Evolutionary conservation across 2,888 invertebrate genomes (phyloP), one percentile per base, ranked within the genome.

Genomic region (Spicauda simplicius): DNA sequence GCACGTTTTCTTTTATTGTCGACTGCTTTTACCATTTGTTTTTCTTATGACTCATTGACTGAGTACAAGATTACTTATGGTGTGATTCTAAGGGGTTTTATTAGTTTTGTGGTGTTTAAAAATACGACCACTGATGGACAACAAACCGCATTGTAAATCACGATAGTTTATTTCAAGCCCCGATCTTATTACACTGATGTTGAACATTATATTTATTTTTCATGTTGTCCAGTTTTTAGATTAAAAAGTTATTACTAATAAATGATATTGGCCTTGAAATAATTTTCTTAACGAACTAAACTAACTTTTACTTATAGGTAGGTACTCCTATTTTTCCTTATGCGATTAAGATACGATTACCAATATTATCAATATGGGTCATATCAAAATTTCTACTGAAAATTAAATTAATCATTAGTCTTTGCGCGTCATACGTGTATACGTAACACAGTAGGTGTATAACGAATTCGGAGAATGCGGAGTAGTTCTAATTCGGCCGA

Each of bases 31-130:
- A 76, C 78, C 75, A 73, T 85, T 85, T 80, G 80, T 84, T 86
- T 88, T 86, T 83, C 83, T 74, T 78, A 80, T 92, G 92, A 92
- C 81, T 92, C 92, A 92, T 83, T 82, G 80, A 80, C 14, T 56
- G 37, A 37, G 52, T 58, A 48, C 53, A 54, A 62, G 57, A 53
- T 62, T 58, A 56, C 48, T 37, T 48, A 61, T 61, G 67, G 61
- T 61, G 56, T 67, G 48, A 48, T 33, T 61, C 50, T 56, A 19
- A 30, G 33, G 30, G 11, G 56, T 67, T 65, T 57, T 56, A 57
- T 67, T 67, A 37, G 50, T 52, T 55, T 33, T 55, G 16, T 66
- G 60, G 55, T 37, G 66, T 33, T 67, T 67, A 30, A 50, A 52
- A 67, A 61, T 67, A 61, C 56, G 48, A 45, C 50, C 25, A 48